Base-by-base conservation (phyloP, 2,888 invertebrate genomes). In the Epinotia nisella region DNA sequence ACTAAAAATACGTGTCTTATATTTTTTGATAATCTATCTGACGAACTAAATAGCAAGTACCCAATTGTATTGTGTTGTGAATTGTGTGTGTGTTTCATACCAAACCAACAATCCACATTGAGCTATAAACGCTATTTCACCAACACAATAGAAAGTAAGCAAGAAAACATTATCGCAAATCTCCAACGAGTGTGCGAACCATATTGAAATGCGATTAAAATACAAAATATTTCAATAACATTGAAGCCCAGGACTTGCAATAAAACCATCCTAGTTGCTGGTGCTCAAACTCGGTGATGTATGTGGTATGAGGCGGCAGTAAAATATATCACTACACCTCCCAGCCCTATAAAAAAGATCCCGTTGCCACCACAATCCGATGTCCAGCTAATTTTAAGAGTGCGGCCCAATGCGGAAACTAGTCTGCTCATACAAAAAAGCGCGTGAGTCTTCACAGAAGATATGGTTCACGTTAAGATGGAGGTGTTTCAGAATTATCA, bases 321-420 rank as follows among this genome's bases (percentile, higher is more conserved):
- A 62, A n/a, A n/a, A n/a, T n/a, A 62, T 62, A 29, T 49, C 49
- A 62, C 61, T 61, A 61, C 45, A 24, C 9, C 61, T 45, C 15
- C 62, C n/a, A 29, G 29, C 29, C 29, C 62, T 62, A 62, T 62
- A 62, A 62, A 62, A 62, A 62, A 17, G 24, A 11, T 49, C 49
- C 62, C 62, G 62, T 62, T 62, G 41, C 41, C 11, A 29, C 62
- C 62, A 62, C 62, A 62, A 62, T 61, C 61, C 61, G 45, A 62
- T 51, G 62, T 24, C 29, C 62, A 17, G 62, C 62, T 62, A 62
- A 62, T 62, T 62, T 62, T 62, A 49, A 49, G 62, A 49, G 62
- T 61, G 45, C 62, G 24, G n/a, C 29, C 49, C 17, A 62, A 62
- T 17, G 62, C 62, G 62, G 62, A 62, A 49, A 62, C 62, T 62